Base-by-base conservation (phyloP, 2,113 vertebrate species). In the Hystrix cristata region DNA sequence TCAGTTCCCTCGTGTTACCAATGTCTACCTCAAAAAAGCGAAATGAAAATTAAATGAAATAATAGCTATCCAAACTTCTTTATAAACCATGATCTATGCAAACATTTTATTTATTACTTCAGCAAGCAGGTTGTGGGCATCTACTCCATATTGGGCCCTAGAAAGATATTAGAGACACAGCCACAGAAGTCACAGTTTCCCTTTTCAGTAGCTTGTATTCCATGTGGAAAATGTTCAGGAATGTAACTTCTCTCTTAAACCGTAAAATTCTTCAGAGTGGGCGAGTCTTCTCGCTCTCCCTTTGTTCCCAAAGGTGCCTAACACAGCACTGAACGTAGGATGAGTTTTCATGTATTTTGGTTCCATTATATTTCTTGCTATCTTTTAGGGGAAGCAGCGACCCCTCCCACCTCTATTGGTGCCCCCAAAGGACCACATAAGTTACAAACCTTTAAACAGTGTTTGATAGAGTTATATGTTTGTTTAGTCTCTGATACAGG, bases 181-280 rank as follows among this genome's bases (percentile, higher is more conserved):
- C 46, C 4, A 4, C 48, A 59, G 29, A 72, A 76, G 11, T 59
- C 4, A 19, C 23, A 25, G 25, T 65, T 95, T 94, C 82, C 91
- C 23, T 31, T 29, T 62, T 6, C 7, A 91, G 67, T 69, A 83
- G 65, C 60, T 93, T 84, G 3, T 62, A 71, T 71, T 89, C n/a
- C 25, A 15, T 69, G 48, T 31, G 51, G 43, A 60, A 95, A 72
- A 48, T 34, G 19, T 69, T 74, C 14, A 81, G 13, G 31, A 80
- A 34, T 76, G 72, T 91, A 96, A 64, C 53, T 91, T 78, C 29
- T 89, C 38, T 86, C 62, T 94, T 27, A 90, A 46, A 84, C 29
- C 34, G 53, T 46, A 81, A 62, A 38, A 53, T n/a, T 80, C 31
- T 93, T 93, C 55, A 82, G 60, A 27, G 10, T 29, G 23, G 43